phyloP scores from a whole-genome alignment of 2,888 invertebrate species.

The Drosophila villosipedis region DNA sequence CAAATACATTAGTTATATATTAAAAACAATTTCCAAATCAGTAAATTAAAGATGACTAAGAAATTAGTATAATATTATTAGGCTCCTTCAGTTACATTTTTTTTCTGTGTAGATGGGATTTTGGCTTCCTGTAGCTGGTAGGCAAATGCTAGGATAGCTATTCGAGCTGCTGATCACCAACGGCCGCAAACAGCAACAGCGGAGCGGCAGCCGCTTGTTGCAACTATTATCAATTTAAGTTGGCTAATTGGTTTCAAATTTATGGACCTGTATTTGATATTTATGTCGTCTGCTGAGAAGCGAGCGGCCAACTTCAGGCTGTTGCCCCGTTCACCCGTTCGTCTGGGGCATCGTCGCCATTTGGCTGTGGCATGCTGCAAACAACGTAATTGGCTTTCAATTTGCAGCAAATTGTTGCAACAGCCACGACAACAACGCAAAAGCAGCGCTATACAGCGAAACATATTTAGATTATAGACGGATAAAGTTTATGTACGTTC shows the following conservation, averaged over 20 bases:
- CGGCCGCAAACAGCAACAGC: constrained; percentile 28
- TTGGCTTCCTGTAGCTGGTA: constrained; percentile 65
- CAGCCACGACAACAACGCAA: constrained; percentile 73
- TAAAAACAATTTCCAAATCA: background rate
- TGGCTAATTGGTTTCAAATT: constrained; percentile 85
- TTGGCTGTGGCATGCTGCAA: constrained; percentile 76
- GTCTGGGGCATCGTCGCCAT: constrained; percentile 31
- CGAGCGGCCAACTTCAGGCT: constrained; percentile 25
- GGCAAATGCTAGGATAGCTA: constrained; percentile 67
- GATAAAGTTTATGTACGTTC: constrained; percentile 79
- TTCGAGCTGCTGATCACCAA: constrained; percentile 43
- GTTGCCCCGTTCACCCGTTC: constrained; percentile 38
- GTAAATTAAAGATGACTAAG: background rate
- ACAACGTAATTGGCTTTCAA: constrained; percentile 84
- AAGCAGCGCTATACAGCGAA: constrained; percentile 47
- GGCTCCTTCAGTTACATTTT: background rate
- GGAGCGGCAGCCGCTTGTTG: constrained; percentile 56
- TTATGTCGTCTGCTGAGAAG: constrained; percentile 78
- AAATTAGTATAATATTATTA: background rate
- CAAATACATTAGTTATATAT: background rate
- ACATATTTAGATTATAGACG: constrained; percentile 81
- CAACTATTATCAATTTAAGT: constrained; percentile 84
- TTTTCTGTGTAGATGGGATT: constrained; percentile 23
- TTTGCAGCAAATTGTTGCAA: constrained; percentile 84
- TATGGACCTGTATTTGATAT: constrained; percentile 85